These are phyloP conservation scores for Nomada lathburiana DNA, from an alignment of 2,888 invertebrate species.

Conservation along the genomic window DNA sequence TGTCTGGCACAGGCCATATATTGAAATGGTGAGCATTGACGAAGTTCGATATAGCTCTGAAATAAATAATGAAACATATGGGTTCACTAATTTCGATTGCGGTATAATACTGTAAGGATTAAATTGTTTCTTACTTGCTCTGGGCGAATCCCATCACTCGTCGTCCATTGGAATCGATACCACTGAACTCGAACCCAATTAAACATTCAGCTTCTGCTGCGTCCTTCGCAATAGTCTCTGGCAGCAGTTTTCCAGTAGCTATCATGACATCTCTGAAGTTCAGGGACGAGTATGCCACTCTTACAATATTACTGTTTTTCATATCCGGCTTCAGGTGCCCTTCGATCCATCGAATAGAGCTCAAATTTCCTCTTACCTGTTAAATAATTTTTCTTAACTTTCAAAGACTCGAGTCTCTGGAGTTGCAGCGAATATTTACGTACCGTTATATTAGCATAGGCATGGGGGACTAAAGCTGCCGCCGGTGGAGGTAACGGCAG, in stretches of 20 bases:
- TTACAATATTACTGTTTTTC: slow-evolving; percentile 79
- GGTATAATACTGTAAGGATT: no score
- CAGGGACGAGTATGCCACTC: slow-evolving; percentile 91
- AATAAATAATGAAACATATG: neutral
- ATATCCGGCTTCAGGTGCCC: slow-evolving; percentile 84
- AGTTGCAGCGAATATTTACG: neutral
- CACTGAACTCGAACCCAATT: slow-evolving; percentile 89
- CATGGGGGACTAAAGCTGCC: slow-evolving; percentile 87
- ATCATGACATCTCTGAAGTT: slow-evolving; percentile 98
- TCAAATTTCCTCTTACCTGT: slow-evolving; percentile 92
- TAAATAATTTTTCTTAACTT: neutral
- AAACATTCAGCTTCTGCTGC: slow-evolving; percentile 89
- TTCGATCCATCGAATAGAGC: slow-evolving; percentile 94
- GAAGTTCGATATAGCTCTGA: slow-evolving; percentile 48
- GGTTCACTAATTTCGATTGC: no score
- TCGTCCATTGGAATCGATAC: slow-evolving; percentile 85
- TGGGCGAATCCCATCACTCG: slow-evolving; percentile 84
- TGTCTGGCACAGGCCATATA: slow-evolving; percentile 86
- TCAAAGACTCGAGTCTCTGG: neutral
- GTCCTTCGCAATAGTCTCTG: slow-evolving; percentile 68
- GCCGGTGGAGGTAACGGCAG: slow-evolving; percentile 87
- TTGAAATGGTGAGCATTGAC: neutral
- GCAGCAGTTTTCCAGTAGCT: slow-evolving; percentile 94
- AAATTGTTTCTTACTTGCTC: slow-evolving; percentile 60
- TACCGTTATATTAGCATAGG: slow-evolving; percentile 89